Conservation (phyloP, 2,888 invertebrate species). For the Heliconius cydno region DNA sequence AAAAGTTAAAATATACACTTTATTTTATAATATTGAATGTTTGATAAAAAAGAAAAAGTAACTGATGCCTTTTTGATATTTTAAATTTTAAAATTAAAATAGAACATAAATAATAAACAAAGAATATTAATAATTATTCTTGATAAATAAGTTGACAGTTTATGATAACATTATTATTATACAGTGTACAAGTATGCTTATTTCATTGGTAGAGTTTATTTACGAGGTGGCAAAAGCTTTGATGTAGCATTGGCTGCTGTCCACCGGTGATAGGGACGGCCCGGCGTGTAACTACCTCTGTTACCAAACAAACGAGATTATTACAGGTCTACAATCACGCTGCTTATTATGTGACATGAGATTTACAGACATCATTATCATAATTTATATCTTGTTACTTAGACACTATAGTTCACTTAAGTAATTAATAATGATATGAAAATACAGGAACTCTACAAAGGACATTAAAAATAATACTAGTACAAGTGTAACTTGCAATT, state of each 20-base stretch:
- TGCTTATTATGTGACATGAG: conserved; percentile 43
- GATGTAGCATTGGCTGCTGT: conserved; percentile 69
- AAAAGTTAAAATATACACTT: not conserved
- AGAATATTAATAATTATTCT: not conserved
- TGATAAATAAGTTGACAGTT: not conserved
- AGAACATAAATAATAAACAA: not conserved
- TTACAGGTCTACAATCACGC: conserved; percentile 44
- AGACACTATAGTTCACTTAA: not conserved
- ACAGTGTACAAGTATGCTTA: conserved; percentile 45
- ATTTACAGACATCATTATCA: conserved; percentile 39
- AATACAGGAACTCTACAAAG: not conserved
- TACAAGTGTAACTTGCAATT: not conserved
- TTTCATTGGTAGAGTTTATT: conserved; percentile 60
- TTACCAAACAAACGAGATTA: conserved; percentile 51
- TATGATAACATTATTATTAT: not conserved
- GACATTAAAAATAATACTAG: not conserved
- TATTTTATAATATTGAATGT: not conserved
- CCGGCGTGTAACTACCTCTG: conserved; percentile 50
- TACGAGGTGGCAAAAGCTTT: conserved; percentile 72
- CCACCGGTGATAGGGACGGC: conserved; percentile 58
- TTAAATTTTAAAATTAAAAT: not conserved
- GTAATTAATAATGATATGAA: not conserved
- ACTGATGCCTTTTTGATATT: not conserved
- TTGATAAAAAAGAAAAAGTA: not conserved
- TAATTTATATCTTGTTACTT: conserved; percentile 25